phyloP scores from a whole-genome alignment of 2,797 vertebrate genomes.

The Sternarchorhynchus goeldii region DNA sequence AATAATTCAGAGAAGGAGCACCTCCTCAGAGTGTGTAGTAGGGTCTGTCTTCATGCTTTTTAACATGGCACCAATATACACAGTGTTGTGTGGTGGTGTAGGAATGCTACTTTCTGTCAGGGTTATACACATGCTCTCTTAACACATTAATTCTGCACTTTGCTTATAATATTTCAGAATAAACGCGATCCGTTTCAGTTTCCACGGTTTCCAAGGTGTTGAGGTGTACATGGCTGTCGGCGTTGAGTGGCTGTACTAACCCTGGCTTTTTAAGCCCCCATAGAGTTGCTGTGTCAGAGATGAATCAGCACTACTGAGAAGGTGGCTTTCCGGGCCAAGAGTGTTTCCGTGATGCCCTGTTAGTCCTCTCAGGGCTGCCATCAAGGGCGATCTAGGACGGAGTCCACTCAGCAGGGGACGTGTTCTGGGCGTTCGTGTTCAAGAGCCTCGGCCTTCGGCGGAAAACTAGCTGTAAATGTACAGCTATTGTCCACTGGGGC shows the following conservation, averaged over 20 bases:
- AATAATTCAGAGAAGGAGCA: constrained; percentile 79
- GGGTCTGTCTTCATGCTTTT: constrained; percentile 67
- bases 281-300: constrained; percentile 32
- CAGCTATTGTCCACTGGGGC: not conserved
- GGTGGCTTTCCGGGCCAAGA: constrained; percentile 45
- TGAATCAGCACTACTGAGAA: constrained; percentile 53
- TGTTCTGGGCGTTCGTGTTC: not conserved
- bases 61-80: constrained; percentile 51
- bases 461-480: constrained; percentile 45
- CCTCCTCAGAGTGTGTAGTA: constrained; percentile 68
- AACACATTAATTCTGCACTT: not conserved
- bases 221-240: not conserved
- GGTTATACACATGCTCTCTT: not conserved
- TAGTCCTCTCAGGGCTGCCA: constrained; percentile 45
- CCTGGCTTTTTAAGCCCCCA: constrained; percentile 12
- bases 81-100: not conserved
- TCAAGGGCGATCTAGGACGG: constrained; percentile 57
- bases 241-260: constrained; percentile 8
- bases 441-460: not conserved
- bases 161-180: not conserved
- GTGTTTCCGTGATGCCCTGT: constrained; percentile 50
- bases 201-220: not conserved
- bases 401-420: constrained; percentile 45
- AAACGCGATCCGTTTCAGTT: not conserved
- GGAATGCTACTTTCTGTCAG: not conserved